Percentiles rank a stretch among this genome's conserved stretches.
Conservation (phyloP, 2,888 invertebrate species). For the Ophioninae sp. region DNA sequence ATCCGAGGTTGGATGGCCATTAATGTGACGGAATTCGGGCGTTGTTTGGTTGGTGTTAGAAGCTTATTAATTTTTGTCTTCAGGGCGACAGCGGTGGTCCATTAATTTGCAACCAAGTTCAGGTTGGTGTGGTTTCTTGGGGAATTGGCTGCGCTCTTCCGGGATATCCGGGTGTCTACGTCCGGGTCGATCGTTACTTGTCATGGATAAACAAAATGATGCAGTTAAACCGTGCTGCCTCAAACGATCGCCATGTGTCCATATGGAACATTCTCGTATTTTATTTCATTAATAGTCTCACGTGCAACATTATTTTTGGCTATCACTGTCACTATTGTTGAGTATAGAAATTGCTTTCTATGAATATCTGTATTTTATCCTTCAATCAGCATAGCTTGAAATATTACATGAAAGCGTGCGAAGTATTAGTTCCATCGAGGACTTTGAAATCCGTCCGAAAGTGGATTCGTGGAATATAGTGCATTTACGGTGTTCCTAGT, state of each 20-base stretch:
- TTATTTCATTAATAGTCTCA: neutral
- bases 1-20: too few species aligned
- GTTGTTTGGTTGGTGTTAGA: too few species aligned
- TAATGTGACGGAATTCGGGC: too few species aligned
- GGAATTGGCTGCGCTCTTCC: constrained; percentile 72
- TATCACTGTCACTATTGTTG: neutral
- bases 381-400: too few species aligned
- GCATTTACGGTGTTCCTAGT: too few species aligned
- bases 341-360: too few species aligned
- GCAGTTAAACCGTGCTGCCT: constrained; percentile 50
- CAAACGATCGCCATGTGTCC: neutral
- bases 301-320: neutral
- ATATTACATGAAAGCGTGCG: too few species aligned
- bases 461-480: too few species aligned
- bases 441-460: too few species aligned
- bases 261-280: constrained; percentile 24
- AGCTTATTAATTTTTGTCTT: neutral
- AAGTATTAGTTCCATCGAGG: too few species aligned
- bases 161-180: constrained; percentile 72
- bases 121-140: constrained; percentile 75
- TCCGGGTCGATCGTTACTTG: constrained; percentile 71
- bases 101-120: constrained; percentile 69
- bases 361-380: too few species aligned
- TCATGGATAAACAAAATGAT: constrained; percentile 71
- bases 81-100: constrained; percentile 78